phyloP scores from a whole-genome alignment of 2,797 vertebrate genomes.

The Spea hammondii region DNA sequence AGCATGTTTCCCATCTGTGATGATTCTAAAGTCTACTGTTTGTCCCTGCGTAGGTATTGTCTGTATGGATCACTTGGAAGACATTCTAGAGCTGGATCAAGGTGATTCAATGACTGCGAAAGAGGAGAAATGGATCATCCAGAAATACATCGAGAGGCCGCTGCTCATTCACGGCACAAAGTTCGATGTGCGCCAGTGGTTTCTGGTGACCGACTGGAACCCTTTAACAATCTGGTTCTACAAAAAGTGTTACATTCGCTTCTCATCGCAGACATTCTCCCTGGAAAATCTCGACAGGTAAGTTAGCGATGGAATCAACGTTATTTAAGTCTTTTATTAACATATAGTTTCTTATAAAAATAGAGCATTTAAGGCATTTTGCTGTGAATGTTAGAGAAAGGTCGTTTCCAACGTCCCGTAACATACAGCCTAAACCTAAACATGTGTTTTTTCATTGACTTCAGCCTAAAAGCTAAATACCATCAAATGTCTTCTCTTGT shows the following conservation, averaged over 20 bases:
- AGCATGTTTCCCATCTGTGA: too few species aligned
- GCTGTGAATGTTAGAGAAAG: too few species aligned
- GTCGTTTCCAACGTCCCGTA: too few species aligned
- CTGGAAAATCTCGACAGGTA: slow-evolving; percentile 80
- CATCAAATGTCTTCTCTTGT: slow-evolving; percentile 2
- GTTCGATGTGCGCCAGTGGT: slow-evolving; percentile 93
- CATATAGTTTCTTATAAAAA: too few species aligned
- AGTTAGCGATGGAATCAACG: slow-evolving; percentile 51
- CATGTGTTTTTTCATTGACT: not conserved
- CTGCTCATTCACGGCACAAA: slow-evolving; percentile 85
- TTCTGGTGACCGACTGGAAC: slow-evolving; percentile 91
- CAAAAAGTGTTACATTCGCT: slow-evolving; percentile 85
- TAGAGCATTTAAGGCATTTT: too few species aligned
- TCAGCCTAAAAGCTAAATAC: not conserved
- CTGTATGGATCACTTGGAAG: slow-evolving; percentile 75
- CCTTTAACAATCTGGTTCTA: slow-evolving; percentile 93
- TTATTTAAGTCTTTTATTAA: too few species aligned
- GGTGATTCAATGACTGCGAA: slow-evolving; percentile 59
- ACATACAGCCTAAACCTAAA: too few species aligned
- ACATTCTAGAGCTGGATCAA: slow-evolving; percentile 76
- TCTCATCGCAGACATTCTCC: slow-evolving; percentile 86
- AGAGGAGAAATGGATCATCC: slow-evolving; percentile 86
- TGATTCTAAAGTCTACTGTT: too few species aligned
- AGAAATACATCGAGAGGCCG: slow-evolving; percentile 89
- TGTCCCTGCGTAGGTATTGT: slow-evolving; percentile 70